A percentile compares a stretch with the other conserved stretches of the same genome.
phyloP scores from a whole-genome alignment of 1,140 invertebrate species.

The Sitodiplosis mosellana region DNA sequence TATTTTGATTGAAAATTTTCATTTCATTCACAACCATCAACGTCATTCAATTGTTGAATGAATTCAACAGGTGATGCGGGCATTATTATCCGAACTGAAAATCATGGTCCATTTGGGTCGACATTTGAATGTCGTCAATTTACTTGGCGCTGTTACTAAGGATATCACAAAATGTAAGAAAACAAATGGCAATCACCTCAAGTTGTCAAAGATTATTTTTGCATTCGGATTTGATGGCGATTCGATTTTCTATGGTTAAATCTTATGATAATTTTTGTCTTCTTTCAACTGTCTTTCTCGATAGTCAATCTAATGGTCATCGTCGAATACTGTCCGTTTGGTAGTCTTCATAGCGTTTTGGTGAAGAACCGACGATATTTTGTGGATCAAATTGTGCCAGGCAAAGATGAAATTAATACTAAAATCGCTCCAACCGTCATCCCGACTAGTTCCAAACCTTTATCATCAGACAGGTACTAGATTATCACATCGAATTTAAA shows the following conservation, averaged over 20 bases:
- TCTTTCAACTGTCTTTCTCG: neutral
- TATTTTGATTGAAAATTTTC: no score
- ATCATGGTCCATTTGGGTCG: conserved; percentile 91
- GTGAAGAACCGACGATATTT: conserved; percentile 55
- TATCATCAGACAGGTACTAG: no score
- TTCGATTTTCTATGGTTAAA: conserved; percentile 26
- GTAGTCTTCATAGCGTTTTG: conserved; percentile 82
- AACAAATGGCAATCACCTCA: no score
- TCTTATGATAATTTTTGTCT: no score
- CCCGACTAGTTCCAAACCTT: no score
- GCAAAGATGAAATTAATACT: no score
- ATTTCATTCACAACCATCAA: no score
- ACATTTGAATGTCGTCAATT: conserved; percentile 87
- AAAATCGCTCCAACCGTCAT: no score
- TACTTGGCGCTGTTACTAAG: conserved; percentile 82
- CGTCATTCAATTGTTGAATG: no score
- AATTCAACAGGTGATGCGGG: conserved; percentile 57
- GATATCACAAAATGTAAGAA: conserved; percentile 80
- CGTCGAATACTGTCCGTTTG: conserved; percentile 80
- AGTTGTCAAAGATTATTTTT: no score
- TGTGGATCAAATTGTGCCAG: conserved; percentile 59
- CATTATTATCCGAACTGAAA: conserved; percentile 78
- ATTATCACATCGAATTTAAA: no score
- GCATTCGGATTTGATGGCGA: no score
- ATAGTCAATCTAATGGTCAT: conserved; percentile 69